phyloP scores from a whole-genome alignment of 2,888 invertebrate genomes.

The Lamellibrachia columna region DNA sequence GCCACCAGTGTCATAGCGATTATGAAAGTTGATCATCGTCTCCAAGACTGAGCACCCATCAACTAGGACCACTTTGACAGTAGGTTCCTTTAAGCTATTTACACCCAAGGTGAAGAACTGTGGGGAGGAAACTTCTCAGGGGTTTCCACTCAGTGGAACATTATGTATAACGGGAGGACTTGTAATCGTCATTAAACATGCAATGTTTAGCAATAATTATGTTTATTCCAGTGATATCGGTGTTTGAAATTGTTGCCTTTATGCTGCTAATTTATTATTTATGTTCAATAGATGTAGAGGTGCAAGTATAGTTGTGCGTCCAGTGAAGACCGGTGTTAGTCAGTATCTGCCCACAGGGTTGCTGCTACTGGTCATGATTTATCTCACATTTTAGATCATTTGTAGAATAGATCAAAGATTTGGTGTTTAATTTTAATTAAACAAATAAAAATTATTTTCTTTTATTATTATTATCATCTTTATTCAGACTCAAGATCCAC shows the following conservation, averaged over 20 bases:
- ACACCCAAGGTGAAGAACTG: background rate
- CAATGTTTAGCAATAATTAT: background rate
- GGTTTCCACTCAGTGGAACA: background rate
- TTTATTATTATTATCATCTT: no score
- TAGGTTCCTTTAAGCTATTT: background rate
- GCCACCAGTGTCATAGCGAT: no score
- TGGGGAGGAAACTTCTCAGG: background rate
- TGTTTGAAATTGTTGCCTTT: background rate
- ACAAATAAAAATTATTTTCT: no score
- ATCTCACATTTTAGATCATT: background rate
- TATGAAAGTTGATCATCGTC: no score
- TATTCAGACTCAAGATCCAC: no score
- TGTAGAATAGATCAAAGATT: no score
- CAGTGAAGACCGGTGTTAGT: background rate
- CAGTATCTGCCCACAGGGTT: background rate
- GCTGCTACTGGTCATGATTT: background rate
- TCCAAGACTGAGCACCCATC: no score
- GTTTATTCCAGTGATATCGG: background rate
- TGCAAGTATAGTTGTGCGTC: background rate
- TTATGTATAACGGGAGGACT: background rate
- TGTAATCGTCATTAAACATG: background rate
- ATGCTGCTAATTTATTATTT: background rate
- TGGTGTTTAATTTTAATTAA: no score
- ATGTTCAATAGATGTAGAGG: background rate
- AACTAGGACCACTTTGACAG: background rate